Evolutionary conservation across 53 echinoderm and acorn worm genomes (phyloP).

Genomic region (Patiria pectinifera): DNA sequence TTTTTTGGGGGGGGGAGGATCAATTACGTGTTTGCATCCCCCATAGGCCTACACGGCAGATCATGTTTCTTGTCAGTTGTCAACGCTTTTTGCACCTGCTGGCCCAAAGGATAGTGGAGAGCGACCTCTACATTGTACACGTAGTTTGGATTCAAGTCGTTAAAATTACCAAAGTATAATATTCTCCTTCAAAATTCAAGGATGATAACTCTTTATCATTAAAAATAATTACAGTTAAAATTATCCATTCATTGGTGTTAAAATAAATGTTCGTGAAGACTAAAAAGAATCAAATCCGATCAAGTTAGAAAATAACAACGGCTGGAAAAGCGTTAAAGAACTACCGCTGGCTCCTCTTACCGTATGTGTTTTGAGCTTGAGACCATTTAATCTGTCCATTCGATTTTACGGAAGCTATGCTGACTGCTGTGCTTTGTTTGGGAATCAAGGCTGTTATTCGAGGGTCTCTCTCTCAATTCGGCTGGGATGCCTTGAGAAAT

Average conservation of each 20-base stretch:
- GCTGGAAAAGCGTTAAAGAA: slow-evolving; percentile 10
- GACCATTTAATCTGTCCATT: not conserved
- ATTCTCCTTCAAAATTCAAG: no score
- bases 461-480: not conserved
- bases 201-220: no score
- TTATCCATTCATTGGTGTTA: not conserved
- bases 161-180: no score
- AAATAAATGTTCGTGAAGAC: not conserved
- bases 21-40: no score
- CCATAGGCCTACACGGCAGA: no score
- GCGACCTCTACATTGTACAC: no score
- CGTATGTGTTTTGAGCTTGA: not conserved
- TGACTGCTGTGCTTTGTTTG: not conserved
- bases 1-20: no score
- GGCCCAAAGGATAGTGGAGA: no score
- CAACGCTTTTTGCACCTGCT: no score
- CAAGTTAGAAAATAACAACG: not conserved
- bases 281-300: not conserved
- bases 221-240: no score
- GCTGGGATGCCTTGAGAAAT: slow-evolving; percentile 45
- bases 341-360: not conserved
- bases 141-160: no score
- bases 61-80: no score
- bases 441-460: not conserved
- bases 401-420: not conserved